A percentile compares a stretch with the other conserved stretches of the same genome.
phyloP scores from a whole-genome alignment of 2,113 vertebrate genomes.

The Megaleporinus macrocephalus region DNA sequence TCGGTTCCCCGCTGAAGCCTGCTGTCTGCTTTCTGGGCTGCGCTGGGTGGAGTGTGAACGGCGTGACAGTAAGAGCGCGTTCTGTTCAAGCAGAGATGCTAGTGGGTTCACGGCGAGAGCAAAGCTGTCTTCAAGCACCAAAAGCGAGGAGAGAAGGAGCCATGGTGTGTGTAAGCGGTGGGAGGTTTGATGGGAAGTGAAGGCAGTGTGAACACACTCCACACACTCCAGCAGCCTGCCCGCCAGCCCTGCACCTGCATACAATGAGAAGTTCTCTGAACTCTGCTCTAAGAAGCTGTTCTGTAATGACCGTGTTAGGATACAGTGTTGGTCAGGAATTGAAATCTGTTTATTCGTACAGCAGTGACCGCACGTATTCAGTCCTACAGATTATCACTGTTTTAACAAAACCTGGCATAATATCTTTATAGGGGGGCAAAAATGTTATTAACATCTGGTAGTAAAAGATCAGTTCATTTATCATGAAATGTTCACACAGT shows the following conservation, averaged over 20 bases:
- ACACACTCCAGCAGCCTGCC: constrained; percentile 72
- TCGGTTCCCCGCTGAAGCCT: background rate
- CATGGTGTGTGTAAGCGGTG: constrained; percentile 65
- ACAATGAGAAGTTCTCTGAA: constrained; percentile 61
- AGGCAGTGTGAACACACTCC: constrained; percentile 53
- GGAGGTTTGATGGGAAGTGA: constrained; percentile 39
- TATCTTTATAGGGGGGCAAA: too few species aligned
- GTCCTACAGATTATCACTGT: too few species aligned
- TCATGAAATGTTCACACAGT: too few species aligned
- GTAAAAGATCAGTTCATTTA: too few species aligned
- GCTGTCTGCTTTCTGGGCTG: constrained; percentile 4
- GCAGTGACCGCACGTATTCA: too few species aligned
- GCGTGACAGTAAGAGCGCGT: constrained; percentile 25
- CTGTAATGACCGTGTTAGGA: background rate
- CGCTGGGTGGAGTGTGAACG: constrained; percentile 1
- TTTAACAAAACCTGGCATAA: too few species aligned
- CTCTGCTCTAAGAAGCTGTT: background rate
- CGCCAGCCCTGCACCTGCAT: constrained; percentile 76
- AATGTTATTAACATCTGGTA: too few species aligned
- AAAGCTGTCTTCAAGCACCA: constrained; percentile 34
- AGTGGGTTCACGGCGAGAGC: constrained; percentile 25
- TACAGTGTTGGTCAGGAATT: background rate
- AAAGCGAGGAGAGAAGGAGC: constrained; percentile 18
- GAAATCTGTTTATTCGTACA: background rate
- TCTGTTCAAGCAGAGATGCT: constrained; percentile 30